Percentiles rank a stretch among this genome's conserved stretches.
phyloP scores from a whole-genome alignment of 2,888 invertebrate species.

The Diarsia mendica region DNA sequence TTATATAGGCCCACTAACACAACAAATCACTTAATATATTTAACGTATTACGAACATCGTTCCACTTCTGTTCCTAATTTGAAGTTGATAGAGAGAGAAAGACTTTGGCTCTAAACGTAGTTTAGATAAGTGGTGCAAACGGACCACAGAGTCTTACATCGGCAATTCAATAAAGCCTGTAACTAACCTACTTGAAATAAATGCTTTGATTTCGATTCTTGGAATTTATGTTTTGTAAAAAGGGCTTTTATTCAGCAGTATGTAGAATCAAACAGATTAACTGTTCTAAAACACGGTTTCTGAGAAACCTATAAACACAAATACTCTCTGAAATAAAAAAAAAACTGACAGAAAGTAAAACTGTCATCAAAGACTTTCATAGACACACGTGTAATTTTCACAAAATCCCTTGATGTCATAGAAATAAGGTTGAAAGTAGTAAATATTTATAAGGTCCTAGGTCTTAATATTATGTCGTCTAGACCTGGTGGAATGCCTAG shows the following conservation, averaged over 20 bases:
- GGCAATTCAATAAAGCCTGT: too few relatives aligned
- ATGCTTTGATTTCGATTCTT: too few relatives aligned
- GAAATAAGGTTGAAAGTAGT: constrained; percentile 9
- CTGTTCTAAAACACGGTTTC: neutral
- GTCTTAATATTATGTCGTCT: constrained; percentile 57
- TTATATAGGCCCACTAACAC: neutral
- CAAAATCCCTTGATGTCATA: constrained; percentile 15
- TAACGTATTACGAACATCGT: neutral
- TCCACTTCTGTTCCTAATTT: neutral
- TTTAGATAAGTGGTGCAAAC: neutral
- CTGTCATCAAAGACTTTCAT: neutral
- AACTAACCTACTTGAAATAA: too few relatives aligned
- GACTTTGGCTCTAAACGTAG: neutral
- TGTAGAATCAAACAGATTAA: neutral
- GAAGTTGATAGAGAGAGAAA: neutral
- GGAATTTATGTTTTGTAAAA: neutral
- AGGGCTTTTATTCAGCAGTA: neutral
- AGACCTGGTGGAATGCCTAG: constrained; percentile 55
- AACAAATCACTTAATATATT: neutral
- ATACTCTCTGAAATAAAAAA: neutral
- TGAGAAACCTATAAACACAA: neutral
- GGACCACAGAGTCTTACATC: neutral
- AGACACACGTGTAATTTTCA: neutral
- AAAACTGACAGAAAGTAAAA: neutral
- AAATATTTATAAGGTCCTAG: constrained; percentile 54